phyloP scores from a whole-genome alignment of 2,888 invertebrate genomes.

The Sicus ferrugineus region DNA sequence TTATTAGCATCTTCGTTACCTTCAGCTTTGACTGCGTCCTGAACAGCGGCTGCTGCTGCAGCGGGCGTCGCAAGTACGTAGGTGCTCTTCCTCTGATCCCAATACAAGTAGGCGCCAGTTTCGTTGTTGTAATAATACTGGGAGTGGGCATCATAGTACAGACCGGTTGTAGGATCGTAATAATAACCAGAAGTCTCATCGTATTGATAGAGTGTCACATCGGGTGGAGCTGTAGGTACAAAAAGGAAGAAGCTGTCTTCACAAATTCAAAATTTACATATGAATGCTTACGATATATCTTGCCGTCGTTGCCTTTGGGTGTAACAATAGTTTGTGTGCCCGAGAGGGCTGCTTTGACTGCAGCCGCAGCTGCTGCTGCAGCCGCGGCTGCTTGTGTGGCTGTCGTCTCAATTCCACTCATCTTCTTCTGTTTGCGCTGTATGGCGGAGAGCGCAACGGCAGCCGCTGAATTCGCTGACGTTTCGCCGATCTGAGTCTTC shows the following conservation, averaged over 20 bases:
- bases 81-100: conserved; percentile 80
- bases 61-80: conserved; percentile 65
- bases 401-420: conserved; percentile 59
- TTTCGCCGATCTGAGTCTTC: conserved; percentile 54
- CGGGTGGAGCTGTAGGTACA: conserved; percentile 71
- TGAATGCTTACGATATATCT: conserved; percentile 57
- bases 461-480: conserved; percentile 79
- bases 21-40: conserved; percentile 50
- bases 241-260: neutral
- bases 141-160: conserved; percentile 96
- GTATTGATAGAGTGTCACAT: conserved; percentile 89
- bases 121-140: conserved; percentile 96
- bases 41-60: conserved; percentile 57
- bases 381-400: conserved; percentile 58
- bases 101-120: conserved; percentile 91
- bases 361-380: conserved; percentile 57
- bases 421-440: conserved; percentile 63
- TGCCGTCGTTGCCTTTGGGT: conserved; percentile 61
- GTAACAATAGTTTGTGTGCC: conserved; percentile 48
- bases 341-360: conserved; percentile 60
- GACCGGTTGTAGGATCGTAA: conserved; percentile 89
- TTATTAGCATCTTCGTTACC: conserved; percentile 33
- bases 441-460: conserved; percentile 91
- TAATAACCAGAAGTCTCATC: conserved; percentile 97
- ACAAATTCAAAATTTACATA: neutral